Conservation (phyloP, 2,888 invertebrate species). For the Onchidella celtica region DNA sequence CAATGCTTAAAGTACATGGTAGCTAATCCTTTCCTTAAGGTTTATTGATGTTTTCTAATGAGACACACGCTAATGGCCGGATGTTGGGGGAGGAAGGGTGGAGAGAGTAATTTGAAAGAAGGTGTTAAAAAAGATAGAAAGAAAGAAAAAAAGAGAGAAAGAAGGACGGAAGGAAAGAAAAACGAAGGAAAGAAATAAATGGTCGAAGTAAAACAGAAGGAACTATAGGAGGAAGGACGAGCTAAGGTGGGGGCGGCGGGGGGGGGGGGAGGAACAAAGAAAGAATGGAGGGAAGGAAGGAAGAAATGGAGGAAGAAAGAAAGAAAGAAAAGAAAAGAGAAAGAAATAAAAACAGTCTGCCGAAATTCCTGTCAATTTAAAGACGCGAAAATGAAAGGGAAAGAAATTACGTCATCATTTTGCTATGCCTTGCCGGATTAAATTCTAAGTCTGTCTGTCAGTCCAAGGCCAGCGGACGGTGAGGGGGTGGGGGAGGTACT, state of each 20-base stretch:
- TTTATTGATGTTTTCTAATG: too few species aligned
- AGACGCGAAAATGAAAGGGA: too few species aligned
- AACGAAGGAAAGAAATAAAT: background rate
- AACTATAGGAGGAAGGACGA: background rate
- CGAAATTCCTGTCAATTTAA: too few species aligned
- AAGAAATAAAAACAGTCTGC: too few species aligned
- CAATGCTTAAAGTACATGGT: too few species aligned
- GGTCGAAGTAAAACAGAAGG: background rate
- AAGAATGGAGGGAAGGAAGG: background rate
- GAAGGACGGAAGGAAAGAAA: background rate
- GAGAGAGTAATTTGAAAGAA: background rate
- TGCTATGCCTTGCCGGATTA: too few species aligned
- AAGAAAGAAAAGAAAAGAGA: background rate
- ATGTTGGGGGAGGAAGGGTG: background rate
- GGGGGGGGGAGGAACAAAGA: background rate
- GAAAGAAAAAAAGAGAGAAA: conserved; percentile 20
- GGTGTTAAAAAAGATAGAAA: conserved; percentile 8
- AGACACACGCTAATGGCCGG: too few species aligned
- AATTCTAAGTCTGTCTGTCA: too few species aligned
- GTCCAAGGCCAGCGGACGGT: too few species aligned
- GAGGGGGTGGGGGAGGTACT: too few species aligned
- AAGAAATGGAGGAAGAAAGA: background rate
- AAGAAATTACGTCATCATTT: too few species aligned
- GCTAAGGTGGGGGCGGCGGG: background rate
- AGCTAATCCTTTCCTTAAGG: too few species aligned